These are phyloP conservation scores for Caradrina clavipalpis DNA, from an alignment of 2,888 invertebrate species.

Conservation along the genomic window DNA sequence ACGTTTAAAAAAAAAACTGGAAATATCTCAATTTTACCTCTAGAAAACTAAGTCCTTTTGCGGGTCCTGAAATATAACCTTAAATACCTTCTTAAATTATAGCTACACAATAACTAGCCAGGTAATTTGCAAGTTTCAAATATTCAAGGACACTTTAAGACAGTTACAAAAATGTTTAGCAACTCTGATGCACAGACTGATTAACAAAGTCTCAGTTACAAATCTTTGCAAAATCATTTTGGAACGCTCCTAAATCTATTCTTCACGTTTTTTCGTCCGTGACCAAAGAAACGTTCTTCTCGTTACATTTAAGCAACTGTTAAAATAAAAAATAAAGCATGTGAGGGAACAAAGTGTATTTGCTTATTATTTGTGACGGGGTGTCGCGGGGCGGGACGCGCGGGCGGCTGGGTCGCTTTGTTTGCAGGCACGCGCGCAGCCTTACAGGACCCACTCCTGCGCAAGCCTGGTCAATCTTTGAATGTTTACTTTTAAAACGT, in stretches of 20 bases:
- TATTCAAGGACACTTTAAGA: neutral
- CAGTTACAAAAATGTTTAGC: slow-evolving; percentile 1
- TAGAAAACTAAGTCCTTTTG: too few relatives aligned
- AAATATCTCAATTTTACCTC: too few relatives aligned
- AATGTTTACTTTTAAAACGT: slow-evolving; percentile 66
- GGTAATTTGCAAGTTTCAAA: neutral
- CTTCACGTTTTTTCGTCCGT: slow-evolving; percentile 48
- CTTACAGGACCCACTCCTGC: slow-evolving; percentile 69
- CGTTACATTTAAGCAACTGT: slow-evolving; percentile 74
- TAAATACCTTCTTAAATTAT: neutral
- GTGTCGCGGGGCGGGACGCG: slow-evolving; percentile 55
- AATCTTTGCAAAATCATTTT: slow-evolving; percentile 43
- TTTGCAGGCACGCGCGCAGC: slow-evolving; percentile 83
- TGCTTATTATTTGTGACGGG: slow-evolving; percentile 79
- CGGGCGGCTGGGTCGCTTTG: slow-evolving; percentile 73
- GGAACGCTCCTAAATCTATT: slow-evolving; percentile 33
- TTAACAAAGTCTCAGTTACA: slow-evolving; percentile 23
- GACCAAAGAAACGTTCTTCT: slow-evolving; percentile 64
- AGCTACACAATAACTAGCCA: neutral
- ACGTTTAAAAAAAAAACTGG: too few relatives aligned
- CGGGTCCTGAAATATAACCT: neutral
- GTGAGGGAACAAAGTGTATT: slow-evolving; percentile 79
- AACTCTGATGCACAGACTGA: slow-evolving; percentile 21
- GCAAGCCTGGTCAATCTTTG: slow-evolving; percentile 74
- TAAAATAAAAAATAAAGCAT: slow-evolving; percentile 74